Base-by-base conservation (phyloP, 2,797 vertebrate species). In the Synaphobranchus kaupii region DNA sequence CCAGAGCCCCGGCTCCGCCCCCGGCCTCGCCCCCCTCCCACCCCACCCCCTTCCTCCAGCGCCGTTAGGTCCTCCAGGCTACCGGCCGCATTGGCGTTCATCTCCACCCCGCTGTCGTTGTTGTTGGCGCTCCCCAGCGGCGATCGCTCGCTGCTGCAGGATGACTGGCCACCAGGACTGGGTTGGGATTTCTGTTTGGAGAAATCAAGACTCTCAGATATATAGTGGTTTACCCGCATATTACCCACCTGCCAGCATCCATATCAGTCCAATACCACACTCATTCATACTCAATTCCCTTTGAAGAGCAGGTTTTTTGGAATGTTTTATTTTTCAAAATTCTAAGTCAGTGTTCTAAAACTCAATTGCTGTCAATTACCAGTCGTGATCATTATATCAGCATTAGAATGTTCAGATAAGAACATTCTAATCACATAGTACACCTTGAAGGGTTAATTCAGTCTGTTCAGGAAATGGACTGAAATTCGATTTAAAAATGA, bases 41-140 rank as follows among this genome's bases (percentile, higher is more conserved):
- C 95, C n/a, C 95, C 94, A 90, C 63, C 95, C 92, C 94, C 92
- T 4, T 99, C 98, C 85, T 99, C 98, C 90, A 98, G 90, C 0
- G 96, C 97, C 7, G 98, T 98, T 90, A 99, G 95, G 89, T 99
- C 98, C 92, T 99, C 98, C 9, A 97, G 96, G 91, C 98, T 99
- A 56, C 98, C 98, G 0, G 98, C 97, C 0, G 97, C 95, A 0
- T 98, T 99, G n/a, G 97, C 96, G 0, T 98, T 96, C 98, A 99
- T 99, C 94, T 99, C 98, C 89, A 99, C 98, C 0, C 98, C 98
- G 0, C 98, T 99, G 95, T 99, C 98, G 0, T 99, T 99, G 94
- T 99, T 99, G 93, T 98, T 98, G 88, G 97, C 95, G 34, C 98
- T 99, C 87, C 98, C 98, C 13, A 99, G 95, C 0, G 98, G 98